Conservation (phyloP, 2,113 vertebrate genomes). For the Ovis canadensis region DNA sequence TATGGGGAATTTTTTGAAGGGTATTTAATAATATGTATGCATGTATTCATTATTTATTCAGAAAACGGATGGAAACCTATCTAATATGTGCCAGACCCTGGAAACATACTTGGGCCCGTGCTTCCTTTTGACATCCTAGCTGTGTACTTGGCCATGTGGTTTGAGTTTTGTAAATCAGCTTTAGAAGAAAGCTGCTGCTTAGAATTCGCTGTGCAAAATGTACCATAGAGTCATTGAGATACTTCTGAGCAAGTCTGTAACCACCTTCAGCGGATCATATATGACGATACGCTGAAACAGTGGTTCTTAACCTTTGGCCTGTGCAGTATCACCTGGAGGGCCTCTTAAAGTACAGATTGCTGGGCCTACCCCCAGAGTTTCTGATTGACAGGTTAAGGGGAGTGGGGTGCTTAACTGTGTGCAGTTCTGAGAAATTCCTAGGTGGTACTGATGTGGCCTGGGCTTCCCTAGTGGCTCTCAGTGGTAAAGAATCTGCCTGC, state of each 20-base stretch:
- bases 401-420: not conserved
- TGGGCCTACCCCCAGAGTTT: not conserved
- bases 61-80: not conserved
- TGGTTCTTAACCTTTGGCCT: not conserved
- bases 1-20: not conserved
- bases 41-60: not conserved
- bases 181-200: not conserved
- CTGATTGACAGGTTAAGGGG: not conserved
- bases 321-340: not conserved
- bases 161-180: not conserved
- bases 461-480: not conserved
- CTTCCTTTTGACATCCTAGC: not conserved
- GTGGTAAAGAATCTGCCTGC: not conserved
- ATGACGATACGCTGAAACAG: not conserved
- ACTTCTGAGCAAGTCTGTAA: not conserved
- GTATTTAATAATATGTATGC: not conserved
- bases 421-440: not conserved
- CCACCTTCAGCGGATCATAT: fast-evolving
- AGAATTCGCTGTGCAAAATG: not conserved
- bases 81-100: not conserved
- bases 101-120: not conserved
- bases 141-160: not conserved
- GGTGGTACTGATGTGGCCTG: not conserved
- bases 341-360: not conserved
- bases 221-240: not conserved